Evolutionary conservation across 1,140 invertebrate species (phyloP).

Genomic region (Portunus trituberculatus): DNA sequence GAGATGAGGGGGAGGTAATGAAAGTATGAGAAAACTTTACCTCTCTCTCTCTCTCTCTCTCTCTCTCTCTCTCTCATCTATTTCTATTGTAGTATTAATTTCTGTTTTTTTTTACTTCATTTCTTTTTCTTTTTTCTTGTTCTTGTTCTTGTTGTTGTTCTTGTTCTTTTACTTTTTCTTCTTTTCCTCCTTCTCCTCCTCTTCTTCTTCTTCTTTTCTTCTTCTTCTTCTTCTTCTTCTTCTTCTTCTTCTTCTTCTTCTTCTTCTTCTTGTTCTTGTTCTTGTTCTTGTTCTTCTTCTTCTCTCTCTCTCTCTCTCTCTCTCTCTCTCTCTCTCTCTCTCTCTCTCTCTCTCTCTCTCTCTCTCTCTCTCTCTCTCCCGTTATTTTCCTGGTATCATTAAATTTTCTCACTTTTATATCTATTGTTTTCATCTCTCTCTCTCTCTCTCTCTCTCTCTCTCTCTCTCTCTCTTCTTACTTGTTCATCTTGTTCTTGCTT

Average conservation of each 20-base stretch:
- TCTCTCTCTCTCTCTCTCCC: neutral
- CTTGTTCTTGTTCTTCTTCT: neutral
- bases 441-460: neutral
- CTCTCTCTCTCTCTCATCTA: neutral
- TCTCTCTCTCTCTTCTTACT: too few relatives aligned
- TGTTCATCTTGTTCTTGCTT: too few relatives aligned
- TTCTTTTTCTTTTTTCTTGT: too few relatives aligned
- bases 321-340: neutral
- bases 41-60: neutral
- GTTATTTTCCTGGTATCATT: neutral
- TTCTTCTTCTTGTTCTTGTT: neutral
- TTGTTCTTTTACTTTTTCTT: too few relatives aligned
- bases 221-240: too few relatives aligned
- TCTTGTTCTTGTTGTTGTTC: too few relatives aligned
- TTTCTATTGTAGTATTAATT: neutral
- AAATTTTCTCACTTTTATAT: neutral
- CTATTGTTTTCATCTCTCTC: neutral
- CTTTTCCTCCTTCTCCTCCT: too few relatives aligned
- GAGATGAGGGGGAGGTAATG: neutral
- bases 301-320: neutral
- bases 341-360: neutral
- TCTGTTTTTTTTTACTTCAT: too few relatives aligned
- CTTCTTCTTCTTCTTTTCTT: too few relatives aligned
- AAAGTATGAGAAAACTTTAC: neutral
- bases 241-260: too few relatives aligned